A percentile compares a stretch with the other conserved stretches of the same genome.
phyloP scores from a whole-genome alignment of 2,888 invertebrate genomes.

The Chrysolina haemoptera region DNA sequence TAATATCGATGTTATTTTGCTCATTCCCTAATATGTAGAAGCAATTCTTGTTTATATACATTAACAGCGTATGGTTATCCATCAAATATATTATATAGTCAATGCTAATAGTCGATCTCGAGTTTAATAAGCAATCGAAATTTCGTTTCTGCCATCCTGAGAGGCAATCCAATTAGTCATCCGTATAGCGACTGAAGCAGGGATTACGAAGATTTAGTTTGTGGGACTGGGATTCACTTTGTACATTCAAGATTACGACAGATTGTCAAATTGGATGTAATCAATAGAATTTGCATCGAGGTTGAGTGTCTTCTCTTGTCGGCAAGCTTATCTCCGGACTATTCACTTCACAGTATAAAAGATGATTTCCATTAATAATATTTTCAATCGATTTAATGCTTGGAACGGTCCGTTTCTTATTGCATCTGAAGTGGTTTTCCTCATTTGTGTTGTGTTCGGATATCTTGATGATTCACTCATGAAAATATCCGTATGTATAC shows the following conservation, averaged over 20 bases:
- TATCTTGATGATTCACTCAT: no score
- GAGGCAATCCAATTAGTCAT: constrained; percentile 42
- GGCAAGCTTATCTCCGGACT: constrained; percentile 26
- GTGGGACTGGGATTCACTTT: constrained; percentile 50
- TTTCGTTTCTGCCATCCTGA: constrained; percentile 28
- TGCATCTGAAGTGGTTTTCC: neutral
- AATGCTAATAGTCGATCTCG: constrained; percentile 22
- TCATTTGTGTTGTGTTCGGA: neutral
- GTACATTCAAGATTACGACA: constrained; percentile 45
- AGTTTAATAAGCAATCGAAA: constrained; percentile 34
- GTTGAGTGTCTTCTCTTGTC: constrained; percentile 31
- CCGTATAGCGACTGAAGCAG: constrained; percentile 29
- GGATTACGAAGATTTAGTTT: constrained; percentile 27
- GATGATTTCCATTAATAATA: neutral
- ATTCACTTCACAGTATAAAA: constrained; percentile 3
- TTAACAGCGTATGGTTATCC: neutral
- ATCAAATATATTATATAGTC: neutral
- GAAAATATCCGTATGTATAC: no score
- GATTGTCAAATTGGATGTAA: constrained; percentile 54
- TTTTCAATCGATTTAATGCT: neutral
- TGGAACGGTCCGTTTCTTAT: neutral
- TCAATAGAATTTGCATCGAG: constrained; percentile 54
- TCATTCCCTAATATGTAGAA: no score
- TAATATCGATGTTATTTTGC: no score
- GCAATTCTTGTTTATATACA: no score